Evolutionary conservation across 2,888 invertebrate species (phyloP).

Genomic region (Brachyptera risi): DNA sequence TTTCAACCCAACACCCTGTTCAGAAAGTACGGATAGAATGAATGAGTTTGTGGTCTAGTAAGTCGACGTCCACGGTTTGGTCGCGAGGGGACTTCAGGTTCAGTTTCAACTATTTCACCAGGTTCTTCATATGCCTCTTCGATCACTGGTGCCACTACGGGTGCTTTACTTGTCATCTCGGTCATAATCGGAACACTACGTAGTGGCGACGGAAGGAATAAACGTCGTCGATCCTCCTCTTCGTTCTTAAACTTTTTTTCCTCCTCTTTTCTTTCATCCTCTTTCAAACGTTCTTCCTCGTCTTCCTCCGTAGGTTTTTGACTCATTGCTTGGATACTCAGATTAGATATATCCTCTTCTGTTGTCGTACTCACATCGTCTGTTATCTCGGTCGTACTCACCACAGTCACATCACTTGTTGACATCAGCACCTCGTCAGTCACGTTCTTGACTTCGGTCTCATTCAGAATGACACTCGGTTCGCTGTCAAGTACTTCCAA

Average conservation of each 20-base stretch:
- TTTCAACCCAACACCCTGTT: slow-evolving; percentile 50
- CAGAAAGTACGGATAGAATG: slow-evolving; percentile 54
- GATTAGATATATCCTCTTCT: slow-evolving; percentile 11
- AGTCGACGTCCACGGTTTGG: slow-evolving; percentile 50
- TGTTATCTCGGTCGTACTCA: not conserved
- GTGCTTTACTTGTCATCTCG: slow-evolving; percentile 1
- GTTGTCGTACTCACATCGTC: slow-evolving; percentile 4
- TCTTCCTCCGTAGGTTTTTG: slow-evolving; percentile 4
- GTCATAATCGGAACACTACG: slow-evolving; percentile 10
- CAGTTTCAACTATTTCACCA: slow-evolving; percentile 36
- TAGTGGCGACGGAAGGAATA: slow-evolving; percentile 26
- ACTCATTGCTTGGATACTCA: not conserved
- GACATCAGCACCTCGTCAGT: not conserved
- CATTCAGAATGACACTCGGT: not conserved
- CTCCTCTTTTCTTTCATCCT: slow-evolving; percentile 15
- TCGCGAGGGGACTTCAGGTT: slow-evolving; percentile 42
- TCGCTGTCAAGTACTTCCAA: not conserved
- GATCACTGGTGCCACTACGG: slow-evolving; percentile 1
- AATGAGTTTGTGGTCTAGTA: slow-evolving; percentile 48
- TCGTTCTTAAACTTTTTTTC: slow-evolving; percentile 7
- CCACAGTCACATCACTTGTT: not conserved
- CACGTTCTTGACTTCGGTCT: slow-evolving; percentile 2
- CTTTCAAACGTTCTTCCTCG: slow-evolving; percentile 13
- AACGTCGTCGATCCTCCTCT: slow-evolving; percentile 24
- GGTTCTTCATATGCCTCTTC: slow-evolving; percentile 14